phyloP scores from a whole-genome alignment of 2,888 invertebrate genomes.

The Vannuccia rotundouncinata region DNA sequence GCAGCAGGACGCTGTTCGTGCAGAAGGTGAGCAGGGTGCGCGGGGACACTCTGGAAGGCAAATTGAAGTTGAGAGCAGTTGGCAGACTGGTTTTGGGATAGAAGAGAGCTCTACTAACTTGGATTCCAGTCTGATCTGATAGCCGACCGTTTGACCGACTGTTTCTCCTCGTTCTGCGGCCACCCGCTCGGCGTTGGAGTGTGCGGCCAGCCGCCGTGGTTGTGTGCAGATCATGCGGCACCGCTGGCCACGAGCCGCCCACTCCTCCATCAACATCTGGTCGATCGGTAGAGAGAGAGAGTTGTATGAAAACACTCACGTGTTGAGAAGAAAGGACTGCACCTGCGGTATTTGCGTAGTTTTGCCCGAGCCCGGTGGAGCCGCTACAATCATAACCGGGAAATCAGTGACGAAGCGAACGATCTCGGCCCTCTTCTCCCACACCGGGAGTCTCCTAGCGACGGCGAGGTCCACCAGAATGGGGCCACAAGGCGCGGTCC shows the following conservation, averaged over 20 bases:
- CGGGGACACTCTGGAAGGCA: slow-evolving; percentile 63
- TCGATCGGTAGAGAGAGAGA: too few relatives aligned
- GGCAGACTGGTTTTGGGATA: neutral
- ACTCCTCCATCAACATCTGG: slow-evolving; percentile 77
- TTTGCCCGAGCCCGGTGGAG: slow-evolving; percentile 84
- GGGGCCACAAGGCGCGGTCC: neutral
- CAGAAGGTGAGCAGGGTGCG: slow-evolving; percentile 78
- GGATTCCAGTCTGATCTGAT: slow-evolving; percentile 83
- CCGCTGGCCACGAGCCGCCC: slow-evolving; percentile 61
- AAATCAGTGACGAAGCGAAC: slow-evolving; percentile 64
- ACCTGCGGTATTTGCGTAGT: slow-evolving; percentile 68
- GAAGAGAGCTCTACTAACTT: too few relatives aligned
- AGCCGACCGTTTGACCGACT: slow-evolving; percentile 73
- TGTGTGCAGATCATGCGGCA: slow-evolving; percentile 86
- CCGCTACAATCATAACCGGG: slow-evolving; percentile 63
- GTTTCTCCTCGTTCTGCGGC: slow-evolving; percentile 77
- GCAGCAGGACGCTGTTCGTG: slow-evolving; percentile 79
- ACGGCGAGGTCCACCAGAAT: slow-evolving; percentile 2
- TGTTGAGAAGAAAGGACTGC: too few relatives aligned
- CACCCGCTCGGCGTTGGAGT: slow-evolving; percentile 80
- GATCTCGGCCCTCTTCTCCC: slow-evolving; percentile 64
- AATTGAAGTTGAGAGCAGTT: neutral
- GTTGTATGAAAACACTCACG: too few relatives aligned
- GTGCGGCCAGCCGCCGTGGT: slow-evolving; percentile 80
- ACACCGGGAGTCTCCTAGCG: slow-evolving; percentile 67